Percentiles rank a stretch among this genome's conserved stretches.
These are phyloP conservation scores for Porites cylindrica DNA, from an alignment of 92 coral and sea anemone species.

Conservation along the genomic window DNA sequence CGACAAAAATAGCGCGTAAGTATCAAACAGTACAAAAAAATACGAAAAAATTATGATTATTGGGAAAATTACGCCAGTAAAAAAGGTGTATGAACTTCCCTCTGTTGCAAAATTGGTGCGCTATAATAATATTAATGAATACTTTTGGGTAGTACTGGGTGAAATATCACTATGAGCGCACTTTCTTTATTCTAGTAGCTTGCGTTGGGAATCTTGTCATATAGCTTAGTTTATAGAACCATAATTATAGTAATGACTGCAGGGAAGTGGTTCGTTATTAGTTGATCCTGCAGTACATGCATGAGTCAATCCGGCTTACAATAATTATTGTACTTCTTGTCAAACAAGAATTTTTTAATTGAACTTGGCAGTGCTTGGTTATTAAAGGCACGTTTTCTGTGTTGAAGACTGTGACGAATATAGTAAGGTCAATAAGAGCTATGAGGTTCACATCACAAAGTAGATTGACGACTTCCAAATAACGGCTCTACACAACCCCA, in stretches of 20 bases:
- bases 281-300: not conserved
- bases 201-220: too few species aligned
- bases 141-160: not conserved
- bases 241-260: not conserved
- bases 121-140: not conserved
- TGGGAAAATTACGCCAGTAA: too few species aligned
- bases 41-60: too few species aligned
- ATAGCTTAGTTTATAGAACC: not conserved
- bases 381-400: constrained; percentile 9
- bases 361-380: not conserved
- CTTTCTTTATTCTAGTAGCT: not conserved
- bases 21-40: too few species aligned
- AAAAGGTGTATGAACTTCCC: too few species aligned
- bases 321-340: constrained; percentile 11
- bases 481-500: too few species aligned
- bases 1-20: too few species aligned
- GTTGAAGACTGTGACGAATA: not conserved
- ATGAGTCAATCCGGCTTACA: not conserved
- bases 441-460: too few species aligned
- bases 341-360: constrained; percentile 11
- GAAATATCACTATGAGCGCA: not conserved
- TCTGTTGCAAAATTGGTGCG: not conserved
- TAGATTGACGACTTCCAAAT: too few species aligned
- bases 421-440: too few species aligned
- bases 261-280: not conserved